A percentile compares a stretch with the other conserved stretches of the same genome.
These are phyloP conservation scores for Meiosimyza decipiens DNA, from an alignment of 2,888 invertebrate species.

Conservation along the genomic window DNA sequence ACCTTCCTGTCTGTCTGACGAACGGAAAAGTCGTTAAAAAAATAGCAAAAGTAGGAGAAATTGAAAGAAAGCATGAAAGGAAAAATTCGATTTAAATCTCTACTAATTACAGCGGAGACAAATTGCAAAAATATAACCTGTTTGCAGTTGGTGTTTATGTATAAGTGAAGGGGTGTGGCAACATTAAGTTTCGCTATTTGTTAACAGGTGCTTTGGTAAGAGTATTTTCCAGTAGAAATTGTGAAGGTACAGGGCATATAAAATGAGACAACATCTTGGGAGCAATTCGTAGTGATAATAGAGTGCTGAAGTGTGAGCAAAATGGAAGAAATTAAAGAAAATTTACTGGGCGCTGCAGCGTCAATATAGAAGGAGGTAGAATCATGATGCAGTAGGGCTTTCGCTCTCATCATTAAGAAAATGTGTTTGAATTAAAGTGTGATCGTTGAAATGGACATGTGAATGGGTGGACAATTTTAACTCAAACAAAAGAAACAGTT, in stretches of 20 bases:
- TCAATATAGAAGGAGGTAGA: too few species aligned
- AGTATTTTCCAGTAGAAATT: neutral
- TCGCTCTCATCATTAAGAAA: too few species aligned
- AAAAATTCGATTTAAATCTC: conserved; percentile 63
- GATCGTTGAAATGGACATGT: too few species aligned
- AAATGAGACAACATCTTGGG: neutral
- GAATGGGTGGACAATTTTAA: too few species aligned
- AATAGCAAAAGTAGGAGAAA: conserved; percentile 27
- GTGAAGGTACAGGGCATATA: neutral
- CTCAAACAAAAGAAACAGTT: too few species aligned
- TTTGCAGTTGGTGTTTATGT: conserved; percentile 35
- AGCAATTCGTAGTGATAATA: conserved; percentile 36
- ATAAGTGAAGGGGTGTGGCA: conserved; percentile 25
- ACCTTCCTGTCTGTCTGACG: too few species aligned
- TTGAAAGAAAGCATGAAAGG: conserved; percentile 39
- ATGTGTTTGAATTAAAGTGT: too few species aligned
- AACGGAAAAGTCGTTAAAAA: conserved; percentile 11
- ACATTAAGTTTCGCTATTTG: conserved; percentile 39
- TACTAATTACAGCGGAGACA: conserved; percentile 64
- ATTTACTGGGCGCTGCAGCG: too few species aligned
- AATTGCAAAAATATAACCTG: conserved; percentile 52
- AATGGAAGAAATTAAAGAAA: too few species aligned
- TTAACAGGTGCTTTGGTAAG: conserved; percentile 27
- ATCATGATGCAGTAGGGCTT: too few species aligned
- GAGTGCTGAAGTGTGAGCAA: too few species aligned